Evolutionary conservation across 1,140 invertebrate genomes (phyloP).

Genomic region (Macrosteles quadrilineatus): DNA sequence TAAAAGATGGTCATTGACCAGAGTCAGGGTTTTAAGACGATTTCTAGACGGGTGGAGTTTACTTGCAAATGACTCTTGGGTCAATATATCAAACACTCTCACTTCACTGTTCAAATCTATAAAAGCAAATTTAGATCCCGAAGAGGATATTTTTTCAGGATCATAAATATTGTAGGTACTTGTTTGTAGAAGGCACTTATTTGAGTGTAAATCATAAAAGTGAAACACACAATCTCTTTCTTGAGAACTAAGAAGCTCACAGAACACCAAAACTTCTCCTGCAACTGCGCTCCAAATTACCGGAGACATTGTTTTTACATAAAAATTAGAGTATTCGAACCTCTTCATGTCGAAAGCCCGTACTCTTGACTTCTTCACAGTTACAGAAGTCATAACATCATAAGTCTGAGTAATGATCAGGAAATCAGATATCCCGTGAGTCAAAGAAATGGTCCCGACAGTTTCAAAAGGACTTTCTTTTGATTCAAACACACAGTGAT

Average conservation of each 20-base stretch:
- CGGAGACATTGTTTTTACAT: background rate
- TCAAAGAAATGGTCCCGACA: background rate
- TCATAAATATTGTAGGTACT: constrained; percentile 2
- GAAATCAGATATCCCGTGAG: background rate
- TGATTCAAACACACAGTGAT: constrained; percentile 11
- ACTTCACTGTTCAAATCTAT: constrained; percentile 6
- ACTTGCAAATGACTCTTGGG: background rate
- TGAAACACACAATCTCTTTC: constrained; percentile 13
- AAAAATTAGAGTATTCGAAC: background rate
- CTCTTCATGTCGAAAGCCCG: background rate
- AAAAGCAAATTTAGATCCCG: background rate
- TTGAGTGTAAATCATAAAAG: background rate
- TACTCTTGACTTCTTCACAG: background rate
- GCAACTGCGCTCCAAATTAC: constrained; percentile 1
- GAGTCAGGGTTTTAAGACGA: background rate
- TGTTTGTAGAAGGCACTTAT: background rate
- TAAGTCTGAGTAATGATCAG: background rate
- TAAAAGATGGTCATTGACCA: constrained; percentile 3
- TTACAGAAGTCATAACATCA: background rate
- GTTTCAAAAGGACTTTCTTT: background rate
- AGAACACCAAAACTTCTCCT: background rate
- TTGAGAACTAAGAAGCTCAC: background rate
- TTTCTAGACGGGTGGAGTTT: background rate
- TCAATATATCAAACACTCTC: background rate
- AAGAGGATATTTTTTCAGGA: constrained; percentile 9